Percentiles rank a stretch among this genome's conserved stretches.
phyloP scores from a whole-genome alignment of 2,888 invertebrate genomes.

The Sympetrum striolatum region DNA sequence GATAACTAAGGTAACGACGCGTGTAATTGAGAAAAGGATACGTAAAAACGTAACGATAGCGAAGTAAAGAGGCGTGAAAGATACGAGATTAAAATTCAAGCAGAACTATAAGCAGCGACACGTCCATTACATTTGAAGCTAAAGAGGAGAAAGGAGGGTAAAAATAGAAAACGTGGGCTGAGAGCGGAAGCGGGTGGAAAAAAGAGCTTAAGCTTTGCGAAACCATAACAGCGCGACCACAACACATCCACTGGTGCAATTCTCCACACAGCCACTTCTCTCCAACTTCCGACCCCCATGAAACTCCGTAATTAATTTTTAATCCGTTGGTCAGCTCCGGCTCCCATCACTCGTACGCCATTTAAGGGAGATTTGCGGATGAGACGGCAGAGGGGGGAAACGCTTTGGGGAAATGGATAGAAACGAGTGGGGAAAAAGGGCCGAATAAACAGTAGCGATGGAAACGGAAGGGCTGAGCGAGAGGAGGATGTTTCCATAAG shows the following conservation, averaged over 20 bases:
- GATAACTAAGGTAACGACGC: too few relatives aligned
- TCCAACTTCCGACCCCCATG: not conserved
- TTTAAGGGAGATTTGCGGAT: not conserved
- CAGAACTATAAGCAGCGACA: too few relatives aligned
- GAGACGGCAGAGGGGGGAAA: not conserved
- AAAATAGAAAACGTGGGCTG: not conserved
- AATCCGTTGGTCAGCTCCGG: not conserved
- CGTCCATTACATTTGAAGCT: not conserved
- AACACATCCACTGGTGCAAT: not conserved
- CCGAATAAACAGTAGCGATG: not conserved
- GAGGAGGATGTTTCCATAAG: not conserved
- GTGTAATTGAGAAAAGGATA: too few relatives aligned
- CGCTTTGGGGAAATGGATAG: not conserved
- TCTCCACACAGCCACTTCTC: not conserved
- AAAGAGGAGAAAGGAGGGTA: not conserved
- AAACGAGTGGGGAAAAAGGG: not conserved
- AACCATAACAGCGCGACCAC: not conserved
- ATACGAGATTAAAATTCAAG: too few relatives aligned
- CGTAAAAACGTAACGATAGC: too few relatives aligned
- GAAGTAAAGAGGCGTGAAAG: too few relatives aligned
- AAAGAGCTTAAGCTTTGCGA: not conserved
- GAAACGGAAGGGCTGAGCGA: not conserved
- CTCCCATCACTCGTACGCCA: not conserved
- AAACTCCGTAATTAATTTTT: not conserved
- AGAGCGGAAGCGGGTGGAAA: not conserved